Evolutionary conservation across 1,140 invertebrate species (phyloP), one percentile per base, ranked within the genome.

Genomic region (Drosophila tristis): DNA sequence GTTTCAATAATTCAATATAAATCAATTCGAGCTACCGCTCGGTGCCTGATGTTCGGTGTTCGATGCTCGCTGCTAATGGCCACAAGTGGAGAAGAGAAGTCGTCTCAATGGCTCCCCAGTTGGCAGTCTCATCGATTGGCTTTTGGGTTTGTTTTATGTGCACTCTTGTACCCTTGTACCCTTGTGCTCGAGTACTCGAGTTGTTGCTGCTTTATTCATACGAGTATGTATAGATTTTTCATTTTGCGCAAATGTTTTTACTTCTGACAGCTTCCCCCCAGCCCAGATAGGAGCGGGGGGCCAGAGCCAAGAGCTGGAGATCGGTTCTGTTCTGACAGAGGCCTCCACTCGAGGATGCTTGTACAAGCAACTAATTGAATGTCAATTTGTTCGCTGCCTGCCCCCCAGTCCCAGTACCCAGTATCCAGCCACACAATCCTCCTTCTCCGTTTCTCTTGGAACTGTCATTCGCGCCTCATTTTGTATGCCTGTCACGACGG

Each of bases 1-100:
- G 71, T 26, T 63, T 74, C 59, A 70, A 71, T 74, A 77, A 77
- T 76, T 77, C 74, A 77, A 77, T 76, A 77, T 76, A 76, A 68
- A 77, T 76, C 74, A 77, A 77, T 77, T 76, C 74, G 51, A 76
- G 65, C 72, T 75, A 72, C 72, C 71, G 43, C 47, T 72, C 64
- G 64, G 0, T 29, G 26, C 6, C 5, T 6, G 26, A 5, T 29
- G 26, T 6, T 29, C 26, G 6, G 7, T 29, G 26, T 56, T 43
- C 25, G 42, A 5, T 47, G 25, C 42, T 58, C 15, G 29, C 56
- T 76, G 74, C 72, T 76, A 76, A 76, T 76, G 73, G 74, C 74
- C 74, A 76, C 72, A 76, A 76, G 74, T 77, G 74, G 57, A 70
- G 73, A 66, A 66, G 66, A 29, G 64, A 47, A 35, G 64, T 73